Evolutionary conservation across 2,888 invertebrate genomes (phyloP).

Genomic region (Ctenicera cuprea): DNA sequence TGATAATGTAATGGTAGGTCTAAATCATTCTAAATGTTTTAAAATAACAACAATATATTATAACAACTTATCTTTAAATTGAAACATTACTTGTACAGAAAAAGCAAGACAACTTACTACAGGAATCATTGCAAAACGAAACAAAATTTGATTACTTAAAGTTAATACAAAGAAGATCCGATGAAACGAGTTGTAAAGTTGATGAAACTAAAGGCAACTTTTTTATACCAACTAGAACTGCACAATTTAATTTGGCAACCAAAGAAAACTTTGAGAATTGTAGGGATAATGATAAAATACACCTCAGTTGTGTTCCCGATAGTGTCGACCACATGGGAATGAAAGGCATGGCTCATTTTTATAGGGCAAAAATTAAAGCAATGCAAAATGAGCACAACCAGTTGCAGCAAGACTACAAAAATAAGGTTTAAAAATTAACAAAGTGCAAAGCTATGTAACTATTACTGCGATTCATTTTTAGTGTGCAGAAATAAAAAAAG

Average conservation of each 20-base stretch:
- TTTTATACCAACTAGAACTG: constrained; percentile 13
- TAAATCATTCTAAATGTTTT: background rate
- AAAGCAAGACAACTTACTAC: constrained; percentile 64
- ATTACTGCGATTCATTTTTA: no score
- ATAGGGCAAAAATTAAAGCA: constrained; percentile 67
- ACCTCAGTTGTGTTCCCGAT: constrained; percentile 55
- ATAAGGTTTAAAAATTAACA: constrained; percentile 60
- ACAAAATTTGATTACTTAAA: constrained; percentile 6
- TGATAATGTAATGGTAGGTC: constrained; percentile 68
- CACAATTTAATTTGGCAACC: background rate
- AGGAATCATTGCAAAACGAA: constrained; percentile 53
- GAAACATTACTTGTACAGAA: constrained; percentile 56
- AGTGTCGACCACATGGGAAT: constrained; percentile 65
- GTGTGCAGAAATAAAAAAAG: constrained; percentile 67
- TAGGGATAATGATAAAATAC: constrained; percentile 17
- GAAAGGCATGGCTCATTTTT: constrained; percentile 66
- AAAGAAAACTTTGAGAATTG: constrained; percentile 42
- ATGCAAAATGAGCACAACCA: constrained; percentile 65
- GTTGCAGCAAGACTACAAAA: constrained; percentile 64
- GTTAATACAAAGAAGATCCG: background rate
- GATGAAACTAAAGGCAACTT: constrained; percentile 4
- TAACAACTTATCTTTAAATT: background rate
- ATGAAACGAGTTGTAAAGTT: background rate
- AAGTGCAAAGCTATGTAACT: no score
- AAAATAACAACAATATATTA: background rate